Evolutionary conservation across 1,140 invertebrate species (phyloP).

Genomic region (Pissodes strobi): DNA sequence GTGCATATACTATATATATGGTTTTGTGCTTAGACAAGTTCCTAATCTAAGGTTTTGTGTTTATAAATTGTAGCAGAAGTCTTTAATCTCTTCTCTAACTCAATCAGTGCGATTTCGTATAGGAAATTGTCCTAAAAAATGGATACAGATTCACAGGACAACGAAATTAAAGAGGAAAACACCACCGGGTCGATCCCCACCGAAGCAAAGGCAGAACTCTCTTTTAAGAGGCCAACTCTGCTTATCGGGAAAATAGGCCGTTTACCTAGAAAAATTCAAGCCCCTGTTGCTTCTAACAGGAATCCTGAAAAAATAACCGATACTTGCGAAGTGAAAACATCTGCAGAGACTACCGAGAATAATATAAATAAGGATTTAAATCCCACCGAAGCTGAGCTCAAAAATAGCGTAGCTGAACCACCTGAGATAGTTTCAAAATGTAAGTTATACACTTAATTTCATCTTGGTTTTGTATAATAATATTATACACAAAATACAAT

Average conservation of each 20-base stretch:
- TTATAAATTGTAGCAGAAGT: no score
- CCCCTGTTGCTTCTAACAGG: no score
- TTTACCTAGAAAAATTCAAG: constrained; percentile 45
- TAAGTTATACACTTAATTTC: not conserved
- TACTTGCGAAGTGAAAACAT: not conserved
- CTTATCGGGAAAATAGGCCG: constrained; percentile 53
- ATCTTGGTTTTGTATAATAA: not conserved
- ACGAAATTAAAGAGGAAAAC: no score
- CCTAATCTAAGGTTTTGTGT: no score
- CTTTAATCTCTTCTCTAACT: no score
- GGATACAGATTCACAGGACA: no score
- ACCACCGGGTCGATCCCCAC: no score
- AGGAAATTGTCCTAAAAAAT: no score
- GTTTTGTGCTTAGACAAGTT: no score
- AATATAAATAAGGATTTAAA: not conserved
- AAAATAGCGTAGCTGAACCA: not conserved
- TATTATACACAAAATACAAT: not conserved
- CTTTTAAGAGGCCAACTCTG: constrained; percentile 51
- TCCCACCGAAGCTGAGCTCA: not conserved
- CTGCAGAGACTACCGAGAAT: not conserved
- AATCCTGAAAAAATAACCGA: not conserved
- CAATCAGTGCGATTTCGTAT: no score
- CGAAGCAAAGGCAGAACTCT: no score
- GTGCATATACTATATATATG: no score
- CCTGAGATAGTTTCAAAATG: not conserved